These are phyloP conservation scores for Vanacampus margaritifer DNA, from an alignment of 2,113 vertebrate genomes.

Conservation along the genomic window DNA sequence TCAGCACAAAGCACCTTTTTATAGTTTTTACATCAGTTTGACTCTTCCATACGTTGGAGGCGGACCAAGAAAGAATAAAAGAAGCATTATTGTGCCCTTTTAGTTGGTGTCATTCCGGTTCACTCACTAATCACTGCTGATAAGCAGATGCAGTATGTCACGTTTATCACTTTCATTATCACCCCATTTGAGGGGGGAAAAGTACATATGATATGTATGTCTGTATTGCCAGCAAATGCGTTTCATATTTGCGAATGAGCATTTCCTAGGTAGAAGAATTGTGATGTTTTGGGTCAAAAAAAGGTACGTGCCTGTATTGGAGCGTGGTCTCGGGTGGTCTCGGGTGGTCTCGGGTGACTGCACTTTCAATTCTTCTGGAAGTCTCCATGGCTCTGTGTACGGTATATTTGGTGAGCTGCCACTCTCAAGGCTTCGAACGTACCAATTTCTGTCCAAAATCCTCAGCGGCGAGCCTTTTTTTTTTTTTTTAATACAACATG, in stretches of 20 bases:
- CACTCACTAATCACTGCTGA: conserved; percentile 12
- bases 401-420: conserved; percentile 66
- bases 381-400: conserved; percentile 53
- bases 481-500: conserved; percentile 68
- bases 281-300: conserved; percentile 32
- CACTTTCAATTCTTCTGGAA: conserved; percentile 54
- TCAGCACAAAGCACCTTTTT: conserved; percentile 73
- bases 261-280: conserved; percentile 36
- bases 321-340: conserved; percentile 39
- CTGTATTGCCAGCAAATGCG: conserved; percentile 37
- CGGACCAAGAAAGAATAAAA: conserved; percentile 4
- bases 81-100: conserved; percentile 29
- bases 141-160: conserved; percentile 28
- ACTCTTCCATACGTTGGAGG: conserved; percentile 24
- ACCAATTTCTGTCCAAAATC: conserved; percentile 64
- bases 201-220: conserved; percentile 42
- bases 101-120: conserved; percentile 45
- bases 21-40: conserved; percentile 52
- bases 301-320: conserved; percentile 25
- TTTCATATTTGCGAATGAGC: conserved; percentile 44
- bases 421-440: conserved; percentile 48
- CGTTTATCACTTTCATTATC: conserved; percentile 43
- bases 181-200: conserved; percentile 44
- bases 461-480: conserved; percentile 66
- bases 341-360: conserved; percentile 45